Evolutionary conservation across 2,797 vertebrate genomes (phyloP).

Genomic region (Syncerus caffer): DNA sequence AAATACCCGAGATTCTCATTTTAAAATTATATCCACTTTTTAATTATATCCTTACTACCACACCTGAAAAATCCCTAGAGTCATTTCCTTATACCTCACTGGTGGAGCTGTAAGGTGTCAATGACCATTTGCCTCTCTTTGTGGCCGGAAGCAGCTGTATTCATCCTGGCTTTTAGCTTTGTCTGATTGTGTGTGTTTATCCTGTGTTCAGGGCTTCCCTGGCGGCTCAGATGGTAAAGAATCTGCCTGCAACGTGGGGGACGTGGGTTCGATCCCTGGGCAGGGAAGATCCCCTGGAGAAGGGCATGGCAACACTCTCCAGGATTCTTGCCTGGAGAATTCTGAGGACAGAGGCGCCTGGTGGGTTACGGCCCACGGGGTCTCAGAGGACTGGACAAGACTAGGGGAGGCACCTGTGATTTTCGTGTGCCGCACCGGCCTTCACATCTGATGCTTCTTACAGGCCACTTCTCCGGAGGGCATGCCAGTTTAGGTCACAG

Average conservation of each 20-base stretch:
- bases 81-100: accelerated
- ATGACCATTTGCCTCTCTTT: accelerated
- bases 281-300: neutral
- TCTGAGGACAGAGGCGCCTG: neutral
- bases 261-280: neutral
- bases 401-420: neutral
- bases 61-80: no score
- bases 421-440: neutral
- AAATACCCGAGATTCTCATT: neutral
- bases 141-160: neutral
- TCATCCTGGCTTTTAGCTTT: accelerated
- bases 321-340: neutral
- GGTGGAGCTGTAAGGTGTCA: neutral
- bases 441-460: neutral
- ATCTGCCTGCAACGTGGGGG: neutral
- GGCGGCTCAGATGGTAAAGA: neutral
- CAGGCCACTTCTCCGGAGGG: accelerated
- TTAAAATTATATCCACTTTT: neutral
- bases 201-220: neutral
- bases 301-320: neutral
- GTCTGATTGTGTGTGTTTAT: neutral
- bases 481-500: neutral
- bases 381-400: neutral
- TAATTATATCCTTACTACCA: neutral
- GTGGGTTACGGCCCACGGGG: neutral